These are phyloP conservation scores for Aix galericulata DNA, from an alignment of 2,113 vertebrate species.

Conservation along the genomic window DNA sequence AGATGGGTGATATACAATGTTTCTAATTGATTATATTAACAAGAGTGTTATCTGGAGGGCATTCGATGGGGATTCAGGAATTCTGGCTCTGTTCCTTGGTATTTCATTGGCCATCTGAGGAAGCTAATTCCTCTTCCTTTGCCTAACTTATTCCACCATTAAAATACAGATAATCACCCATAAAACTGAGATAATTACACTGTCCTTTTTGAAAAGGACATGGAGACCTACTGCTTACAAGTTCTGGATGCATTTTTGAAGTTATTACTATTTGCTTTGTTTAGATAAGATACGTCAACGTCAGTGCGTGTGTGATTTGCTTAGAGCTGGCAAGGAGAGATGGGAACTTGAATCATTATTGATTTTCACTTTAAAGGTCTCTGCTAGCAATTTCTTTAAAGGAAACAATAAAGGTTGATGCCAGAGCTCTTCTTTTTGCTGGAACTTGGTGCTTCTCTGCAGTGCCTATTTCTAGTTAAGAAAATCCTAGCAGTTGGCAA, in stretches of 20 bases:
- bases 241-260: not conserved
- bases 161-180: not conserved
- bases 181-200: slow-evolving; percentile 3
- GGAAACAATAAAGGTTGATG: not conserved
- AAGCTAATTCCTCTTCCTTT: not conserved
- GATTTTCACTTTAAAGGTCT: slow-evolving; percentile 40
- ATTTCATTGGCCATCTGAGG: not conserved
- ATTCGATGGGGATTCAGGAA: slow-evolving; percentile 1
- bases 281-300: not conserved
- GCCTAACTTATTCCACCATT: not conserved
- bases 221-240: not conserved
- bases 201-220: not conserved
- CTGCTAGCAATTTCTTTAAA: slow-evolving; percentile 38
- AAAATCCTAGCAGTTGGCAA: slow-evolving; percentile 44
- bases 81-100: not conserved
- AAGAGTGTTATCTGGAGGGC: slow-evolving; percentile 17
- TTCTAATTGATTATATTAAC: slow-evolving; percentile 38
- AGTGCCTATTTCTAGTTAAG: slow-evolving; percentile 37
- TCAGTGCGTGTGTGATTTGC: not conserved
- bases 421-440: slow-evolving; percentile 23
- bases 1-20: slow-evolving; percentile 7
- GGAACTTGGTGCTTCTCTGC: slow-evolving; percentile 8
- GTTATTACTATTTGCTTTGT: not conserved
- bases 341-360: not conserved
- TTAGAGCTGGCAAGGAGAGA: not conserved